Evolutionary conservation across 2,113 vertebrate species (phyloP).

Genomic region (Ailurus styani): DNA sequence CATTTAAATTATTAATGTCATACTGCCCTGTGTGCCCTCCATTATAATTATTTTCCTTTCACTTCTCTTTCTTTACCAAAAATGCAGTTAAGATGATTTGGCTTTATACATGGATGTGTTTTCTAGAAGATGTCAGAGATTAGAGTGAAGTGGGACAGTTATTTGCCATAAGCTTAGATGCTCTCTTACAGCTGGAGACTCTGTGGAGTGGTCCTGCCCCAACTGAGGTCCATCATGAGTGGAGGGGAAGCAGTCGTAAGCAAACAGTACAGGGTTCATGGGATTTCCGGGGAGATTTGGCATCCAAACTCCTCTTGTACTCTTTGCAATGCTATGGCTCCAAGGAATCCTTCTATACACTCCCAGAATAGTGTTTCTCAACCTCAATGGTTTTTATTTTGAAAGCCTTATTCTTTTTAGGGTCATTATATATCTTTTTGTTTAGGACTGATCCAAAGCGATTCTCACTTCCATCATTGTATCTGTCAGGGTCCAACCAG

Average conservation of each 20-base stretch:
- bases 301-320: background rate
- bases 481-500: background rate
- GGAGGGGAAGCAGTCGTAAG: background rate
- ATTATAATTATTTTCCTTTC: background rate
- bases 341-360: background rate
- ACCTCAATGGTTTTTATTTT: background rate
- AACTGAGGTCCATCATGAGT: background rate
- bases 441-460: background rate
- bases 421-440: background rate
- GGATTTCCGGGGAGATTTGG: background rate
- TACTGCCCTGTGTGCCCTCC: background rate
- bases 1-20: background rate
- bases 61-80: background rate
- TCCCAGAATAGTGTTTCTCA: background rate
- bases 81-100: background rate
- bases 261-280: too few relatives aligned
- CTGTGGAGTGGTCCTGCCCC: background rate
- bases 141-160: background rate
- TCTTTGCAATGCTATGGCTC: background rate
- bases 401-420: background rate
- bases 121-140: background rate
- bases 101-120: background rate
- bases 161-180: background rate
- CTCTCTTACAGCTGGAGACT: background rate
- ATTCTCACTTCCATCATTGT: background rate